A percentile compares a stretch with the other conserved stretches of the same genome.
Evolutionary conservation across 2,888 invertebrate genomes (phyloP).

Genomic region (Corbicula japonica): DNA sequence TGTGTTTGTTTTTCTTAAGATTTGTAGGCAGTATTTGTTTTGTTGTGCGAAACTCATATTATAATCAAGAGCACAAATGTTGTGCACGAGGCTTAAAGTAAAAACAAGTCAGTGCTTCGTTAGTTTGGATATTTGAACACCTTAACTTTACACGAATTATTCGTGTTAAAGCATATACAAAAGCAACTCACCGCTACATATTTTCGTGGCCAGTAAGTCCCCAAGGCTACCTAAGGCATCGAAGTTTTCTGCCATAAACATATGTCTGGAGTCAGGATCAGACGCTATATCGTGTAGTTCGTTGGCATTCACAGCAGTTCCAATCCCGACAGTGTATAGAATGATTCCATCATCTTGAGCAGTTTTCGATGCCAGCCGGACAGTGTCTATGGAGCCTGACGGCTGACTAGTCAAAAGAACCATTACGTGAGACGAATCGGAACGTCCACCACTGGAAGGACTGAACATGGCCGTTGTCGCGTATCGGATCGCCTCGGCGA

Average conservation of each 20-base stretch:
- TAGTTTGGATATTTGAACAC: neutral
- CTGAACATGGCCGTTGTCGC: constrained; percentile 70
- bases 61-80: no score
- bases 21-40: no score
- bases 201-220: constrained; percentile 53
- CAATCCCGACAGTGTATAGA: constrained; percentile 66
- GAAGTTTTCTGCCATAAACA: constrained; percentile 63
- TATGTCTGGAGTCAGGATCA: constrained; percentile 63
- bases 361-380: constrained; percentile 66
- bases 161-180: no score
- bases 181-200: constrained; percentile 65
- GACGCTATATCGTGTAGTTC: constrained; percentile 73
- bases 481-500: constrained; percentile 69
- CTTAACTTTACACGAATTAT: no score
- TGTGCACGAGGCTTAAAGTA: neutral
- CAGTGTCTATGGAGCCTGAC: constrained; percentile 62
- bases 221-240: constrained; percentile 55
- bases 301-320: constrained; percentile 53
- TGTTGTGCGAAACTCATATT: no score
- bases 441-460: constrained; percentile 69
- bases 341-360: constrained; percentile 68
- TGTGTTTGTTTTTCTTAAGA: no score
- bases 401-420: constrained; percentile 69
- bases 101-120: neutral
- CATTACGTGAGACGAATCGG: constrained; percentile 63